Conservation (phyloP, 2,888 invertebrate species). For the Coelinius sp. region DNA sequence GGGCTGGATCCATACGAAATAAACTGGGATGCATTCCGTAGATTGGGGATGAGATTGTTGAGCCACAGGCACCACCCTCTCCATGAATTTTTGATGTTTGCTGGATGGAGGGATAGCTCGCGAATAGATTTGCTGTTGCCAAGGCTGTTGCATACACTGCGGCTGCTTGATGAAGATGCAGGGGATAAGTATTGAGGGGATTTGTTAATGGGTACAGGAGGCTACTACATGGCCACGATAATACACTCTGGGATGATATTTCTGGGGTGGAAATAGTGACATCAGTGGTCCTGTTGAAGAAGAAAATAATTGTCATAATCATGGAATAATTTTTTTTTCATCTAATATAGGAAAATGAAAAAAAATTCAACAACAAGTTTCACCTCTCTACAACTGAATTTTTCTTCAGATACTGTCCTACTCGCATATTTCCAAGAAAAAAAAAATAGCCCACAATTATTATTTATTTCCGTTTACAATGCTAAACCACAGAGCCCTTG, state of each 20-base stretch:
- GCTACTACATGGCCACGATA: constrained; percentile 31
- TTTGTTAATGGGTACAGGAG: constrained; percentile 32
- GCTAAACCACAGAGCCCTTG: constrained; percentile 23
- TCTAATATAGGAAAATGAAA: too few species aligned
- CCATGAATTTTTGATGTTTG: constrained; percentile 34
- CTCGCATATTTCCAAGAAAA: neutral
- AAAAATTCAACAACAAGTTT: neutral
- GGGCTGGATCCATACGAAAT: constrained; percentile 21
- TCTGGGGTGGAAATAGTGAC: neutral
- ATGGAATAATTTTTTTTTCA: too few species aligned
- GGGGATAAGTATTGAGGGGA: constrained; percentile 35
- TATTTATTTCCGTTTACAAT: neutral
- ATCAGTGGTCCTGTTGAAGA: constrained; percentile 27
- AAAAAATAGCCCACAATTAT: neutral
- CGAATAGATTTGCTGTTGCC: constrained; percentile 47
- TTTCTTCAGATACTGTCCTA: neutral
- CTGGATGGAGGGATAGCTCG: constrained; percentile 38
- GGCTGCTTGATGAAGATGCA: constrained; percentile 44
- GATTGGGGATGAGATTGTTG: constrained; percentile 32
- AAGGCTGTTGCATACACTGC: constrained; percentile 45
- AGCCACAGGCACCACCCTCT: constrained; percentile 11
- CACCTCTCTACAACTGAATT: neutral
- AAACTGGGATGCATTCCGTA: constrained; percentile 39
- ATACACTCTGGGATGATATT: constrained; percentile 9
- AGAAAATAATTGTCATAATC: too few species aligned